Conservation (phyloP, 2,888 invertebrate genomes). For the Homarus gammarus region DNA sequence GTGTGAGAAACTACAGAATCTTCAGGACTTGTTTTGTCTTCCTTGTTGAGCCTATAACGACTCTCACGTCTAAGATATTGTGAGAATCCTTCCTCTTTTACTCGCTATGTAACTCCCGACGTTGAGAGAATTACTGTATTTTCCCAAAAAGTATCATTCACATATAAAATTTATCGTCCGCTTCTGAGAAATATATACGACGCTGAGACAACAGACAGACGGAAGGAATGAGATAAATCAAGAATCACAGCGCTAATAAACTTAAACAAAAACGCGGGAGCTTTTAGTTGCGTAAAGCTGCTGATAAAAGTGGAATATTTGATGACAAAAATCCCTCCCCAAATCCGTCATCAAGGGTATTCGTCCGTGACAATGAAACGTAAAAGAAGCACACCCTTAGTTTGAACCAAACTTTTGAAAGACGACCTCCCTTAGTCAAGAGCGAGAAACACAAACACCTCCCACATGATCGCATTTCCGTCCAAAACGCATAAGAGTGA, state of each 20-base stretch:
- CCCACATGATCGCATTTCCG: conserved; percentile 51
- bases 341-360: conserved; percentile 53
- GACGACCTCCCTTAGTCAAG: conserved; percentile 50
- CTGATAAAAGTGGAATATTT: background rate
- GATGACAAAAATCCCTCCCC: conserved; percentile 1
- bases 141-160: too few species aligned
- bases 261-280: background rate
- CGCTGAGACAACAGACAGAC: too few species aligned
- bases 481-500: conserved; percentile 37
- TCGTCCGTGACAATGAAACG: conserved; percentile 65
- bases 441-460: conserved; percentile 63
- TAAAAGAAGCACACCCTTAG: conserved; percentile 50
- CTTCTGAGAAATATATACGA: too few species aligned
- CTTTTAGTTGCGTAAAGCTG: background rate
- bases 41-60: too few species aligned
- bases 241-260: background rate
- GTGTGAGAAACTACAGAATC: too few species aligned
- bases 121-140: too few species aligned
- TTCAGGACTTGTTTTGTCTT: too few species aligned
- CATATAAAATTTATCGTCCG: too few species aligned
- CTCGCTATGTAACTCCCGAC: too few species aligned
- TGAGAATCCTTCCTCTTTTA: too few species aligned
- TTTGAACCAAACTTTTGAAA: conserved; percentile 57
- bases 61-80: too few species aligned
- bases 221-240: too few species aligned